Base-by-base conservation (phyloP, 2,113 vertebrate species). In the Pantherophis guttatus region DNA sequence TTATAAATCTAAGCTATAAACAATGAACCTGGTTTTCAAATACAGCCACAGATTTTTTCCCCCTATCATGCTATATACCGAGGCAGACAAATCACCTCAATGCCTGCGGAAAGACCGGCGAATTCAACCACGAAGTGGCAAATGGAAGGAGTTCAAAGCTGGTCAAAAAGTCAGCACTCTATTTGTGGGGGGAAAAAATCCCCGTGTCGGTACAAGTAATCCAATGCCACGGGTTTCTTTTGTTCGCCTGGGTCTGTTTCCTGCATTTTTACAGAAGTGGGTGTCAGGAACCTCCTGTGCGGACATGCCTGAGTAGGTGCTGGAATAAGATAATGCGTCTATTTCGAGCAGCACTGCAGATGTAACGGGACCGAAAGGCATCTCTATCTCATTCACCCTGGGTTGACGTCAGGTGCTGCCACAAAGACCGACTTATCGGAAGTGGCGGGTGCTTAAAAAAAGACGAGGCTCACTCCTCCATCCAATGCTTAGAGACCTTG, bases 321-420 rank as follows among this genome's bases (percentile, higher is more conserved):
- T 93, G 87, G 0, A 12, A 87, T 65, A 90, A 91, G 89, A 0
- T 70, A 12, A 2, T 92, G 59, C 90, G 91, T 75, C 65, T 4
- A 0, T 91, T 1, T 93, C 0, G 12, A 1, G 94, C 94, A 85
- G 93, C 92, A 15, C 2, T 4, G 91, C 86, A 3, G 95, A 87
- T 90, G 55, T 62, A 9, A 94, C 93, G 90, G 1, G 1, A 0
- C 90, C 93, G 93, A 93, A 96, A 96, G 95, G 96, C 96, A 95
- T 1, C 94, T 58, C 57, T 58, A 7, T 58, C 2, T 17, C 0
- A 0, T 62, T 97, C 96, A 70, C 94, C 96, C 86, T 5, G 3
- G 11, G 96, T 87, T 92, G 52, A 94, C 86, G 24, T 91, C 91
- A 92, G 44, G 94, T 95, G 92, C 92, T 93, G 95, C 94, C 91